Conservation (phyloP, 2,888 invertebrate genomes). For the Sinohyriopsis cumingii region DNA sequence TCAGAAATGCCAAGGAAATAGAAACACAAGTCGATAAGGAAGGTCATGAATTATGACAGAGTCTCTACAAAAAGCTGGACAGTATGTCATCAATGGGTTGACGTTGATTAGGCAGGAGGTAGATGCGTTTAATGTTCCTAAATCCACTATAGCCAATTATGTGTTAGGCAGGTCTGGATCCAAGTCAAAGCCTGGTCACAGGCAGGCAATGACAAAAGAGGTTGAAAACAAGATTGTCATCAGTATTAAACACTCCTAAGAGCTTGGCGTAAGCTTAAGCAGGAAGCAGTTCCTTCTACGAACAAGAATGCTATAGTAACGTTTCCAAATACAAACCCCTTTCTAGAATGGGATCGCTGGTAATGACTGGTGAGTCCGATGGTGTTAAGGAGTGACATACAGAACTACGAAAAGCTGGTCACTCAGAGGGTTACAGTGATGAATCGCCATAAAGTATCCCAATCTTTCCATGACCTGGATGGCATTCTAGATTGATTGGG, state of each 20-base stretch:
- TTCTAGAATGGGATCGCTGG: constrained; percentile 1
- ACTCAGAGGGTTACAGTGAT: constrained; percentile 7
- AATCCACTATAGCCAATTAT: neutral
- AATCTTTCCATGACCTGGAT: neutral
- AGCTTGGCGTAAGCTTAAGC: constrained; percentile 9
- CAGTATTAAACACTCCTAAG: neutral
- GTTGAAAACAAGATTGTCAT: constrained; percentile 8
- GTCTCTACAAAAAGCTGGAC: neutral
- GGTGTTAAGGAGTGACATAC: constrained; percentile 1
- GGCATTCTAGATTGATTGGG: neutral
- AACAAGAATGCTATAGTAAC: neutral
- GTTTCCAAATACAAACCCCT: neutral
- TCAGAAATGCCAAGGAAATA: no score
- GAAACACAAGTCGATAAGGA: no score
- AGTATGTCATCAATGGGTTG: neutral
- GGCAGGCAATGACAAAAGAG: constrained; percentile 3
- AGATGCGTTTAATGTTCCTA: neutral
- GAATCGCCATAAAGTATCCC: constrained; percentile 5
- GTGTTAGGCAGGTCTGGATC: no score
- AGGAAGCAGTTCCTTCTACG: constrained; percentile 4
- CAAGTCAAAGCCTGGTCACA: neutral
- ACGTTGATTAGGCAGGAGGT: neutral
- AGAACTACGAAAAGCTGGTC: neutral
- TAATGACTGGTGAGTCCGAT: constrained; percentile 15
- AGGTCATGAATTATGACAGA: no score